phyloP scores from a whole-genome alignment of 2,888 invertebrate genomes.

The Diaprepes abbreviatus region DNA sequence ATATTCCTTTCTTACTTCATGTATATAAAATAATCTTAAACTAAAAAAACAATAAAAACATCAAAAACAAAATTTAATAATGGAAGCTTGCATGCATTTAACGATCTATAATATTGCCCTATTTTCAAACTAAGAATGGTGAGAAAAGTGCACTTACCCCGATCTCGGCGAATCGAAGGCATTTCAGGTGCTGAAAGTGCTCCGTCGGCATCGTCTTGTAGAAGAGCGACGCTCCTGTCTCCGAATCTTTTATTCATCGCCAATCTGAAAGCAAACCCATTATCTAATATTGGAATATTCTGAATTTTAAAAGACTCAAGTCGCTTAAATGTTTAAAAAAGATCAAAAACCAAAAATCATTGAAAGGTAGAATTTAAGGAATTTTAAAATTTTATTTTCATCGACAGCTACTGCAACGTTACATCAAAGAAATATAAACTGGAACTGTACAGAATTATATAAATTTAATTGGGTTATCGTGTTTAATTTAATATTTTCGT shows the following conservation, averaged over 20 bases:
- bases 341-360: not conserved
- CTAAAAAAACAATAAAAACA: constrained; percentile 6
- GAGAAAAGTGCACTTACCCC: constrained; percentile 68
- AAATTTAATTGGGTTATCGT: too few species aligned
- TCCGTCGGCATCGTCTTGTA: constrained; percentile 84
- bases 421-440: too few species aligned
- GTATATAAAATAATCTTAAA: too few species aligned
- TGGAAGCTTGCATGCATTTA: constrained; percentile 19
- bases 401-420: too few species aligned
- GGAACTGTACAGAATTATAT: too few species aligned
- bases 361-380: not conserved
- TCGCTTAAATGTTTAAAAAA: not conserved
- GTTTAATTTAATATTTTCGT: too few species aligned
- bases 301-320: not conserved
- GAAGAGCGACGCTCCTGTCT: constrained; percentile 70
- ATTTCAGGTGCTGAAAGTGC: constrained; percentile 87
- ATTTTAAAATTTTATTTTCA: not conserved
- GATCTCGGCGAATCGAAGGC: constrained; percentile 75
- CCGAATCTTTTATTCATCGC: constrained; percentile 69
- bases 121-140: constrained; percentile 11
- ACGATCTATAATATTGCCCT: constrained; percentile 10
- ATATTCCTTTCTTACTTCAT: too few species aligned
- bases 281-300: constrained; percentile 20
- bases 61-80: constrained; percentile 30
- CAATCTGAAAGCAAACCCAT: constrained; percentile 60